Base-by-base conservation (phyloP, 2,113 vertebrate genomes). In the Notechis scutatus region DNA sequence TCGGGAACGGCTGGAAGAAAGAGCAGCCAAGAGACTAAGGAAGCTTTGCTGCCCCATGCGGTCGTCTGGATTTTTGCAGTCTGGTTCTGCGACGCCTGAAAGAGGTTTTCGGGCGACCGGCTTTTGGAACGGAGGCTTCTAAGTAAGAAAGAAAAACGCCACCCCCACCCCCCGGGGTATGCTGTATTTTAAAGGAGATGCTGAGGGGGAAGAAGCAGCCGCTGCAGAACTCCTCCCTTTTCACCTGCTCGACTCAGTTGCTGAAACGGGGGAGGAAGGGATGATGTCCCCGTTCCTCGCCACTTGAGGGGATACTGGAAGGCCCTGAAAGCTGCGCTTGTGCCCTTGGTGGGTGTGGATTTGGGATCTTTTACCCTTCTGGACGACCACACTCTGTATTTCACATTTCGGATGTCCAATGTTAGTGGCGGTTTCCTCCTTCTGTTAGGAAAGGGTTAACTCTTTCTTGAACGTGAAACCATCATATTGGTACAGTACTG, bases 11-110 rank as follows among this genome's bases (percentile, higher is more conserved):
- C 64, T 69, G 29, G 64, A 15, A 9, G 5, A 69, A 15, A 15
- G 4, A 0, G 4, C 12, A 69, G 29, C 12, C 12, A 14, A 34
- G 4, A n/a, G 12, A 2, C 26, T n/a, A 69, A n/a, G 29, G 1
- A n/a, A 69, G 5, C n/a, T 74, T 34, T 74, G n/a, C 64, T 74
- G 64, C 64, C 6, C 14, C 64, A 2, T 34, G 64, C 14, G 2
- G 64, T 3, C 14, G 14, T 34, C 64, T 2, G n/a, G 64, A 74
- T 74, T 74, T 74, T 74, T 34, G 64, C 14, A 34, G n/a, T 34
- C n/a, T 15, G 64, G 1, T 34, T 74, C 64, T 18, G n/a, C 0
- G n/a, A 5, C 1, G 14, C 64, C n/a, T 18, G 29, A 64, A 64
- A 74, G n/a, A 34, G n/a, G 14, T 18, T 74, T 34, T 74, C 14